These are phyloP conservation scores for Magallana angulata DNA, from an alignment of 1,140 invertebrate species.

Conservation along the genomic window DNA sequence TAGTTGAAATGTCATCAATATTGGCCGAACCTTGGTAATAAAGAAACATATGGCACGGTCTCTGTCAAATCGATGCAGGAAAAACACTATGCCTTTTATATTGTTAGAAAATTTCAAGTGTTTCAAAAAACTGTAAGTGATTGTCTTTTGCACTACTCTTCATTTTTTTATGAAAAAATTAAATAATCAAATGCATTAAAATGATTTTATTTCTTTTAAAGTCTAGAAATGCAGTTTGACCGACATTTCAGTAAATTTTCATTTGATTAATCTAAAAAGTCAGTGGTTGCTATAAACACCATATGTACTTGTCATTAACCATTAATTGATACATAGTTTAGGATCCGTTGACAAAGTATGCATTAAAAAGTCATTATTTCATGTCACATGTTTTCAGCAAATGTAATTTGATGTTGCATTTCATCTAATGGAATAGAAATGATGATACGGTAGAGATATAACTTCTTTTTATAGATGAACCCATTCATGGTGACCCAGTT, in stretches of 20 bases:
- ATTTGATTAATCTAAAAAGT: no score
- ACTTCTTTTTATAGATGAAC: not conserved
- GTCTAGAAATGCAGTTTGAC: no score
- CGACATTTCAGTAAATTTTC: no score
- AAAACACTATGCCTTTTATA: not conserved
- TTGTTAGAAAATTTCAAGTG: not conserved
- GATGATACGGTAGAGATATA: not conserved
- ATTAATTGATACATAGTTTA: not conserved
- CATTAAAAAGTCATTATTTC: no score
- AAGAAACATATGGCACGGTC: not conserved
- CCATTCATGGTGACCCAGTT: not conserved
- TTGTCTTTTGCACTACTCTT: not conserved
- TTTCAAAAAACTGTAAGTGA: not conserved
- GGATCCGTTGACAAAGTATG: no score
- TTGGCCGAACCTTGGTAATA: not conserved
- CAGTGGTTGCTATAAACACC: no score
- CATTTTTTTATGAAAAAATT: no score
- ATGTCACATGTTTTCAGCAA: no score
- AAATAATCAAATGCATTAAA: no score
- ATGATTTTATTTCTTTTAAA: no score
- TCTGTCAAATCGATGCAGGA: not conserved
- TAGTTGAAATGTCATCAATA: not conserved
- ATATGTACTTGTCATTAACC: not conserved
- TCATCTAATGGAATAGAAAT: no score
- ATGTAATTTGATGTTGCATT: no score